Evolutionary conservation across 2,797 vertebrate genomes (phyloP).

Genomic region (Chelon auratus): DNA sequence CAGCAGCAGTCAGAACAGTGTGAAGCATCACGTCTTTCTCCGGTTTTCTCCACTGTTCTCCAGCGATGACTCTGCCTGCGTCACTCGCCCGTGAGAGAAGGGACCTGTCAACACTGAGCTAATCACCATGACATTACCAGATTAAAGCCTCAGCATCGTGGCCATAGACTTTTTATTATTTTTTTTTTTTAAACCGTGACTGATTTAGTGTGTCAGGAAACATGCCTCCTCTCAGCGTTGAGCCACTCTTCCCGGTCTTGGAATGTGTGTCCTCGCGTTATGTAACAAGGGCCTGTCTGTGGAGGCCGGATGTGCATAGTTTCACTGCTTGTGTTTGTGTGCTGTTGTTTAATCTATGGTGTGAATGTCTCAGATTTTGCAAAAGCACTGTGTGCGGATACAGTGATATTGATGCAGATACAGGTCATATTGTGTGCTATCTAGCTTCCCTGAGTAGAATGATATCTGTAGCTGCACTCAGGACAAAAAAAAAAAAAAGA

Average conservation of each 20-base stretch:
- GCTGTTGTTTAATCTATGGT: conserved; percentile 6
- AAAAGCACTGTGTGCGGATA: not conserved
- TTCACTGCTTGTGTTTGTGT: not conserved
- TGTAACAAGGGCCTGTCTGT: conserved; percentile 50
- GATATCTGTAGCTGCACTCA: not conserved
- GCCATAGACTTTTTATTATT: not conserved
- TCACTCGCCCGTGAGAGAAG: not conserved
- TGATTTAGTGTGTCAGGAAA: conserved; percentile 25
- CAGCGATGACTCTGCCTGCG: conserved; percentile 1
- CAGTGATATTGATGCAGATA: conserved; percentile 7
- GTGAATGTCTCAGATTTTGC: conserved; percentile 3
- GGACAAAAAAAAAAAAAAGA: no score
- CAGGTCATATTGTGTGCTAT: not conserved
- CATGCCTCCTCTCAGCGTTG: conserved; percentile 21
- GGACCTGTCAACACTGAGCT: conserved; percentile 4
- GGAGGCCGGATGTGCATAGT: conserved; percentile 44
- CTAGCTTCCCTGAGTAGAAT: conserved; percentile 13
- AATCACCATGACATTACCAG: not conserved
- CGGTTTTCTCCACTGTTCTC: no score
- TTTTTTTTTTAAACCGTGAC: not conserved
- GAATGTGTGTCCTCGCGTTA: conserved; percentile 51
- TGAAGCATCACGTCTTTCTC: not conserved
- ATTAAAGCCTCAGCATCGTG: conserved; percentile 9
- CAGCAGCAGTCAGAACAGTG: not conserved
- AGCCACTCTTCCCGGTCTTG: conserved; percentile 42